Conservation (phyloP, 2,888 invertebrate species). For the Plemyria rubiginata region DNA sequence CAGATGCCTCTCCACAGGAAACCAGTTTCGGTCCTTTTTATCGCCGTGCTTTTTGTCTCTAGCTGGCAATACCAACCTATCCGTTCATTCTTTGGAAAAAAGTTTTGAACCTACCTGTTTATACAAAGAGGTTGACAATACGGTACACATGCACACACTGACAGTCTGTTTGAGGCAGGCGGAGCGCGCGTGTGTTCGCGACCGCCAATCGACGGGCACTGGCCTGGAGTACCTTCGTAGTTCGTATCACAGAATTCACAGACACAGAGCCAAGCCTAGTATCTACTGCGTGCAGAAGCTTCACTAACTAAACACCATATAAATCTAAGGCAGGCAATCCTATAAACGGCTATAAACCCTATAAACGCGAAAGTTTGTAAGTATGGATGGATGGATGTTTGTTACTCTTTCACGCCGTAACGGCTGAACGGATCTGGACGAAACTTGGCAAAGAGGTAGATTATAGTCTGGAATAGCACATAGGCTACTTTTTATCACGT, state of each 20-base stretch:
- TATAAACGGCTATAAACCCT: too few species aligned
- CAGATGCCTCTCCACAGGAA: slow-evolving; percentile 75
- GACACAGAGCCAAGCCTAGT: slow-evolving; percentile 18
- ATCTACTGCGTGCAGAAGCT: slow-evolving; percentile 11
- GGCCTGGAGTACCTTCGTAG: slow-evolving; percentile 61
- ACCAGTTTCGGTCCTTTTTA: slow-evolving; percentile 77
- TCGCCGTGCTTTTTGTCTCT: slow-evolving; percentile 65
- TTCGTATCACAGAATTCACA: slow-evolving; percentile 34
- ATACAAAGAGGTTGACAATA: slow-evolving; percentile 79
- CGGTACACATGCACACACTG: slow-evolving; percentile 73
- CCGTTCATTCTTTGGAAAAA: slow-evolving; percentile 37
- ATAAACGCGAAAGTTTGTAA: too few species aligned
- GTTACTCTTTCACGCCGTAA: too few species aligned
- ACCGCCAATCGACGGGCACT: slow-evolving; percentile 72
- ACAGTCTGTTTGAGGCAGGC: slow-evolving; percentile 58
- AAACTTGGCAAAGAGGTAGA: too few species aligned
- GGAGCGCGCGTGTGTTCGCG: slow-evolving; percentile 68
- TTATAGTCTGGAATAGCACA: too few species aligned
- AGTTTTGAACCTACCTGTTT: slow-evolving; percentile 77
- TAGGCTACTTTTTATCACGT: too few species aligned
- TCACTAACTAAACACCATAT: slow-evolving; percentile 7
- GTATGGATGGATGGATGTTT: too few species aligned
- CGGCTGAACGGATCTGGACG: too few species aligned
- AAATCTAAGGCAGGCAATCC: not conserved
- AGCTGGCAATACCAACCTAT: slow-evolving; percentile 41